Percentiles rank a stretch among this genome's conserved stretches.
phyloP scores from a whole-genome alignment of 2,113 vertebrate species.

The Saccopteryx bilineata region DNA sequence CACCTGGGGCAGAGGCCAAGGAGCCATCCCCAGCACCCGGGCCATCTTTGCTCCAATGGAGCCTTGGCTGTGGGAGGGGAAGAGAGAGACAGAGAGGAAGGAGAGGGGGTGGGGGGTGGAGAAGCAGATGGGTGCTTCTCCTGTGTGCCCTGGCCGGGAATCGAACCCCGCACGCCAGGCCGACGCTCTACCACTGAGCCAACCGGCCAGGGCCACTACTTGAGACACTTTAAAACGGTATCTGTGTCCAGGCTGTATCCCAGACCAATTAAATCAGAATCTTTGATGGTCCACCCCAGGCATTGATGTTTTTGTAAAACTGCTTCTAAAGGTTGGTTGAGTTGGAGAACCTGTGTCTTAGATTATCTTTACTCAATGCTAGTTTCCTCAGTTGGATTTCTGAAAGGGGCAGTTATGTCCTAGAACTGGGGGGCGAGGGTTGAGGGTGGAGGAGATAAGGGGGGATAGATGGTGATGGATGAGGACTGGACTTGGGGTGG shows the following conservation, averaged over 20 bases:
- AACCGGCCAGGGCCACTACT: not conserved
- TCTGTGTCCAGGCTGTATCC: not conserved
- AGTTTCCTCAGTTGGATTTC: not conserved
- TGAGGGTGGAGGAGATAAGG: not conserved
- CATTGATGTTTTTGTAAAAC: constrained; percentile 21
- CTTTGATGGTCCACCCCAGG: not conserved
- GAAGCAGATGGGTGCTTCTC: too few relatives aligned
- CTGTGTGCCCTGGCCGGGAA: too few relatives aligned
- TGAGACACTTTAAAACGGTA: not conserved
- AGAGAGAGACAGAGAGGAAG: too few relatives aligned
- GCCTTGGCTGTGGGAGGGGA: too few relatives aligned
- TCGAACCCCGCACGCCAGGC: too few relatives aligned
- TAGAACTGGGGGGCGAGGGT: not conserved
- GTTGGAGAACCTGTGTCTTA: constrained; percentile 1
- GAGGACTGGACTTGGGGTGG: not conserved
- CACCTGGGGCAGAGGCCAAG: too few relatives aligned
- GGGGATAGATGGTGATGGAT: not conserved
- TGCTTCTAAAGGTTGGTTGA: not conserved
- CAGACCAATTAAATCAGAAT: constrained; percentile 27
- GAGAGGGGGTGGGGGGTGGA: too few relatives aligned
- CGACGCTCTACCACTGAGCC: too few relatives aligned
- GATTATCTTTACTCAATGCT: constrained; percentile 29
- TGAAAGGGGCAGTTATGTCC: constrained; percentile 17
- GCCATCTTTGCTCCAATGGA: too few relatives aligned
- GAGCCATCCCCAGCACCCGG: too few relatives aligned